Evolutionary conservation across 2,797 vertebrate species (phyloP), one percentile per base, ranked within the genome.

Genomic region (Carapus acus): DNA sequence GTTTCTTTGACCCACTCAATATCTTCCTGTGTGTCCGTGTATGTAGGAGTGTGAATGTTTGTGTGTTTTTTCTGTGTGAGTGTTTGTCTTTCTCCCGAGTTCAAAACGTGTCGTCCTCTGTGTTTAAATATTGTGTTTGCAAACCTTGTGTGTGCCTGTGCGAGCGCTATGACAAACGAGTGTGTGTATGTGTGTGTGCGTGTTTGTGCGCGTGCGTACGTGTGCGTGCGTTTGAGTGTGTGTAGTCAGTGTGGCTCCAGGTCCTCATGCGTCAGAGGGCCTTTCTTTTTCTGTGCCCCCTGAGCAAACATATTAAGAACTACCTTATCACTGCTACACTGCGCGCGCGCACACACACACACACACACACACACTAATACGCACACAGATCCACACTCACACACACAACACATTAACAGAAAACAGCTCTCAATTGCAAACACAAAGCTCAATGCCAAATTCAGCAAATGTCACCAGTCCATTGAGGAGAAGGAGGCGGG

Each of bases 281-380:
- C 81, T 84, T 88, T 87, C 78, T 85, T 60, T 83, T 45, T 63
- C 65, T 79, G 75, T 79, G 80, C 82, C 81, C 78, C 83, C 82
- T 86, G 51, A 69, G 84, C 83, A 90, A 90, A 90, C 85, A 89
- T 85, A 89, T 90, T 90, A 88, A 89, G 83, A 87, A 77, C 59
- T 57, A 74, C 75, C 85, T 86, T 88, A 90, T 90, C 88, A 85
- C 78, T 82, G 84, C 87, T 86, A 83, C 77, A 85, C 86, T 88
- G 83, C 71, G 61, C 60, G 54, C 49, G 48, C 43, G 7, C 34
- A 33, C 31, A 27, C 67, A 18, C 69, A 77, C 65, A 74, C 65
- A 70, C 61, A 71, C 45, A 52, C 58, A 54, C 49, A 53, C 31
- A 68, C 55, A 65, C 69, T 55, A 48, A 65, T 52, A 44, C 64